phyloP scores from a whole-genome alignment of 1,140 invertebrate species.

The Lerema accius region DNA sequence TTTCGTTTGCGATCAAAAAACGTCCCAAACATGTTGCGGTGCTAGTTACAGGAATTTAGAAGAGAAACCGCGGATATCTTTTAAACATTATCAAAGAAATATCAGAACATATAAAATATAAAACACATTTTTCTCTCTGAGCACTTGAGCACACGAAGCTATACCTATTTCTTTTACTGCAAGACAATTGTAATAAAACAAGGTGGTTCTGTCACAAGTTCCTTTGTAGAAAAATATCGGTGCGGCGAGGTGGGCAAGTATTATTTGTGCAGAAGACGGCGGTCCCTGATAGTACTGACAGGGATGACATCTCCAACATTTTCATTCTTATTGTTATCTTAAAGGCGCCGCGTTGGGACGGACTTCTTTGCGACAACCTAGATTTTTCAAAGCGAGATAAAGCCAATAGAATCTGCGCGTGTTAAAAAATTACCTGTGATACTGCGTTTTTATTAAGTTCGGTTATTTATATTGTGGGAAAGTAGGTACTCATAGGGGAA shows the following conservation, averaged over 20 bases:
- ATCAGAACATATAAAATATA: too few relatives aligned
- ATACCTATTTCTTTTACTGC: neutral
- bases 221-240: constrained; percentile 17
- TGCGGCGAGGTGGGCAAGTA: neutral
- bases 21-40: too few relatives aligned
- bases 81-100: too few relatives aligned
- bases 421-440: neutral
- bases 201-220: constrained; percentile 4
- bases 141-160: too few relatives aligned
- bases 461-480: too few relatives aligned
- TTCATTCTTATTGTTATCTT: constrained; percentile 15
- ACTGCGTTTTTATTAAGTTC: neutral
- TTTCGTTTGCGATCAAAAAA: too few relatives aligned
- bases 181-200: neutral
- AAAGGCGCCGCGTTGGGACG: neutral
- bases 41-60: too few relatives aligned
- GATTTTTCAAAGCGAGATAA: neutral
- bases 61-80: too few relatives aligned
- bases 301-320: neutral
- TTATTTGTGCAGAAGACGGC: constrained; percentile 5
- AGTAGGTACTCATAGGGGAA: too few relatives aligned
- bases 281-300: neutral
- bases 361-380: neutral
- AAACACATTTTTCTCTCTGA: too few relatives aligned
- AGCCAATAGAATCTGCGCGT: neutral